Evolutionary conservation across 2,888 invertebrate genomes (phyloP), one percentile per base, ranked within the genome.

Genomic region (Chelonus formosanus): DNA sequence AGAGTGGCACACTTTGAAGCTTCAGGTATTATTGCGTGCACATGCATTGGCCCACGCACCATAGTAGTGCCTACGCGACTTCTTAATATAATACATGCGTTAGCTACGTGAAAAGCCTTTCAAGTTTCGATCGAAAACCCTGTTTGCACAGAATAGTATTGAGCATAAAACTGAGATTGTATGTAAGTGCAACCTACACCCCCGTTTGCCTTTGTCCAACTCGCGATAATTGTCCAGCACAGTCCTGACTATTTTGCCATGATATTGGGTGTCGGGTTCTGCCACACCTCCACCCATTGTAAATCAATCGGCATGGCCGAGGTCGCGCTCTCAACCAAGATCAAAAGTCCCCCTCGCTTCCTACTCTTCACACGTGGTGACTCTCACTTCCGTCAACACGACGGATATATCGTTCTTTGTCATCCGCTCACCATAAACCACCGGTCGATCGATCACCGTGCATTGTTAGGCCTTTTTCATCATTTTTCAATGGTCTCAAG

Each of bases 21-120:
- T 55, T 40, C 34, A 20, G 3, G 3, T 48, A 48, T 10, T 35
- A n/a, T 35, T 54, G 47, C 67, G 70, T 67, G 73, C 73, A 78
- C 76, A 76, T 75, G 76, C 76, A 75, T 75, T 74, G 73, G 75
- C 79, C 79, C 78, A 78, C 78, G 78, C 78, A 76, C 72, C 40
- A 47, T 52, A 43, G 52, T n/a, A 43, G 52, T n/a, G 58, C 45
- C 32, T 7, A 32, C 44, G 32, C 32, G 35, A 40, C 50, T 48
- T 10, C 61, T 52, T 43, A 57, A 10, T 60, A 53, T 56, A 50
- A 43, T 61, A 6, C 40, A 40, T 6, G 40, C 4, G 40, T 40
- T 6, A 40, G 6, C 3, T 40, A 6, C 40, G 40, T 5, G 3
- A 40, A 40, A 40, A 40, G 40, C 40, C 6, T 4, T 40, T 40